A percentile compares a stretch with the other conserved stretches of the same genome.
Conservation (phyloP, 2,888 invertebrate species). For the Chironomus tentans region DNA sequence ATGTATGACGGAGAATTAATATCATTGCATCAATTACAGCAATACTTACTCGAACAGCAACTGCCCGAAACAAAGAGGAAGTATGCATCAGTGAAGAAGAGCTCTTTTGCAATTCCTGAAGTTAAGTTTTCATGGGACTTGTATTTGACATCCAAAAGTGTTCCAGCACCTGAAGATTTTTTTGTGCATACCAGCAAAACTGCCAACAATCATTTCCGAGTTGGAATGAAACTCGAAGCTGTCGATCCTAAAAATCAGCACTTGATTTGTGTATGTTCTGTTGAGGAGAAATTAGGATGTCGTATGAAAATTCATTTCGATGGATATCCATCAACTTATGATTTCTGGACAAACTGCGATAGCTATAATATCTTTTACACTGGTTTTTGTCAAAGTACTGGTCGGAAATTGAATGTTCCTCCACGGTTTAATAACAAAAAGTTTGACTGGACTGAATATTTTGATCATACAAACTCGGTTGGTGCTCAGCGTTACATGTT, state of each 20-base stretch:
- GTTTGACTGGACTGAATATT: conserved; percentile 79
- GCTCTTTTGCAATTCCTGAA: not conserved
- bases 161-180: conserved; percentile 58
- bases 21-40: conserved; percentile 39
- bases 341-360: conserved; percentile 91
- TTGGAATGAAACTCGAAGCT: conserved; percentile 86
- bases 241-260: conserved; percentile 88
- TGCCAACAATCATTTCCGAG: conserved; percentile 63
- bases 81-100: conserved; percentile 31
- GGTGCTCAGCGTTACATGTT: conserved; percentile 74
- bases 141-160: conserved; percentile 27
- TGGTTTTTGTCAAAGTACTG: conserved; percentile 87
- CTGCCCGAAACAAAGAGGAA: conserved; percentile 32
- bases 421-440: conserved; percentile 50
- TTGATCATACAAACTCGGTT: conserved; percentile 62
- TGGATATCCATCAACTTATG: conserved; percentile 77
- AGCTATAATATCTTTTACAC: conserved; percentile 85
- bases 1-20: conserved; percentile 37
- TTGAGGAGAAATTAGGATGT: conserved; percentile 73
- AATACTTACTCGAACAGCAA: conserved; percentile 34
- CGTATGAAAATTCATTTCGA: conserved; percentile 84
- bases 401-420: conserved; percentile 70
- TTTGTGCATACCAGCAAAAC: conserved; percentile 70
- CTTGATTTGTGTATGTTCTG: conserved; percentile 77
- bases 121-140: conserved; percentile 23